Evolutionary conservation across 35 echinoderm and acorn worm genomes (phyloP).

Genomic region (Apostichopus californicus): DNA sequence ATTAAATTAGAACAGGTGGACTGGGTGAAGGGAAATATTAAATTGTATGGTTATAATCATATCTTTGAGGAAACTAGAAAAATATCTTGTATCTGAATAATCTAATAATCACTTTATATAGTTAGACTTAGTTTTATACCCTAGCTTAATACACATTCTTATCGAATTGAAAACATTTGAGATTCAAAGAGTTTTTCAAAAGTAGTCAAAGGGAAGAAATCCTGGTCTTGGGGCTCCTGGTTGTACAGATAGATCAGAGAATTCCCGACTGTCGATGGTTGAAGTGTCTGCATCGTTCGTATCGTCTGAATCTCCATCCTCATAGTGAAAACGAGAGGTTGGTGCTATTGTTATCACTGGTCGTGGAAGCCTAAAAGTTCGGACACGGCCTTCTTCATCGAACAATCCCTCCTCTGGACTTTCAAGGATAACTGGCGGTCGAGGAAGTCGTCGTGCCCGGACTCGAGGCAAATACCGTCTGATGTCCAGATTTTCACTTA

Average conservation of each 20-base stretch:
- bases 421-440: not conserved
- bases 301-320: conserved; percentile 9
- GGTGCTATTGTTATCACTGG: conserved; percentile 2
- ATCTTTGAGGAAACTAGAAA: too few species aligned
- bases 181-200: not conserved
- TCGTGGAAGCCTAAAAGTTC: conserved; percentile 13
- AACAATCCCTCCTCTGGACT: conserved; percentile 10
- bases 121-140: too few species aligned
- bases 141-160: too few species aligned
- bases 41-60: too few species aligned
- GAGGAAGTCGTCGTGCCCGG: not conserved
- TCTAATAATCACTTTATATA: too few species aligned
- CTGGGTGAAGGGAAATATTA: too few species aligned
- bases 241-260: not conserved
- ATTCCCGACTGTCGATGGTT: not conserved
- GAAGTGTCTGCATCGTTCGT: not conserved
- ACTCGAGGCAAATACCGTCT: conserved; percentile 14
- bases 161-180: too few species aligned
- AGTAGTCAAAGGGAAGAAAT: conserved; percentile 24
- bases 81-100: too few species aligned
- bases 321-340: not conserved
- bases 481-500: not conserved
- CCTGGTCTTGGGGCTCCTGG: not conserved
- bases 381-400: conserved; percentile 17
- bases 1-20: too few species aligned